Evolutionary conservation across 1,140 invertebrate species (phyloP).

Genomic region (Eciton burchellii): DNA sequence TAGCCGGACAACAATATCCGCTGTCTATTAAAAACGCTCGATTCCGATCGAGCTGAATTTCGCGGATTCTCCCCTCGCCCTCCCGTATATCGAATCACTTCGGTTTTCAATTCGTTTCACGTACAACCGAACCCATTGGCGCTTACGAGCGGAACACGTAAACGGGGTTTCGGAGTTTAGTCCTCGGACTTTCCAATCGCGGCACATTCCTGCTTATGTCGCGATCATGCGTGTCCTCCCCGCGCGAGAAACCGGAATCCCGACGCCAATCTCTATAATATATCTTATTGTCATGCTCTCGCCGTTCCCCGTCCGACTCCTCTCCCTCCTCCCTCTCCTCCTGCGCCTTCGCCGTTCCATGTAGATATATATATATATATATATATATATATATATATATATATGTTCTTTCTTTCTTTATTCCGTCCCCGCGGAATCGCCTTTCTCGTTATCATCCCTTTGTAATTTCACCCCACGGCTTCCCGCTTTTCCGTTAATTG

Average conservation of each 20-base stretch:
- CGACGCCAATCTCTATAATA: slow-evolving; percentile 41
- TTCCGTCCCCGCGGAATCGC: slow-evolving; percentile 35
- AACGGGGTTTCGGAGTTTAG: too few relatives aligned
- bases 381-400: too few relatives aligned
- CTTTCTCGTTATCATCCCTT: slow-evolving; percentile 55
- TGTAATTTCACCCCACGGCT: slow-evolving; percentile 34
- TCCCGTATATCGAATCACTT: background rate
- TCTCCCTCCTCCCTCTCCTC: background rate
- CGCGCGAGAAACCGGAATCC: slow-evolving; percentile 17
- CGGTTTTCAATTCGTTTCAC: background rate
- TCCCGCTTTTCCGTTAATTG: slow-evolving; percentile 54
- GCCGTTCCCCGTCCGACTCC: too few relatives aligned
- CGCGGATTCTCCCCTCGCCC: background rate
- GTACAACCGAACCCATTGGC: background rate
- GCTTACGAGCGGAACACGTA: background rate
- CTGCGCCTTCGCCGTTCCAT: too few relatives aligned
- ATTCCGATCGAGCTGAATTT: background rate
- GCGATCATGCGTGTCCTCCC: slow-evolving; percentile 52
- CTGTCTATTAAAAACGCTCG: background rate
- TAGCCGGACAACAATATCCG: background rate
- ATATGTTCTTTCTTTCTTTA: slow-evolving; percentile 22
- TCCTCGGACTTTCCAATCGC: too few relatives aligned
- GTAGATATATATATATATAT: too few relatives aligned
- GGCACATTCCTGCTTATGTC: slow-evolving; percentile 29
- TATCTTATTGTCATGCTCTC: slow-evolving; percentile 45